Conservation (phyloP, 2,113 vertebrate genomes). For the Poeciliopsis retropinna region DNA sequence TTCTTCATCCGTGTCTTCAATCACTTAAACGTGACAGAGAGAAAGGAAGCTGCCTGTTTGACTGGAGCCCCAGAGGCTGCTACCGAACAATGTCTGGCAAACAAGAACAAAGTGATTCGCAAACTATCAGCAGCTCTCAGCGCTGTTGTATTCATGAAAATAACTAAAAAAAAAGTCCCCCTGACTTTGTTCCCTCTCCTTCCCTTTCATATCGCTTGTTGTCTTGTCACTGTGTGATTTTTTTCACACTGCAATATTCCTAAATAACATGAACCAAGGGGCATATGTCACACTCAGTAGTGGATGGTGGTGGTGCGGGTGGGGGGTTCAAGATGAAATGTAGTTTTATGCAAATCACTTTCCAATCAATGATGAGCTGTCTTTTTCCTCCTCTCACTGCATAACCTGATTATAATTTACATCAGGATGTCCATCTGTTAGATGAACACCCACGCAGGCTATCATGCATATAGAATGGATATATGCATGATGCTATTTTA, state of each 20-base stretch:
- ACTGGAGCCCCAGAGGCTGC: constrained; percentile 66
- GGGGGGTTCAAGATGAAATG: constrained; percentile 36
- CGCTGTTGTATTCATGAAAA: constrained; percentile 46
- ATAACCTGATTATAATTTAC: constrained; percentile 74
- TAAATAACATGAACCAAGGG: constrained; percentile 48
- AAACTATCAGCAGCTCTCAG: constrained; percentile 55
- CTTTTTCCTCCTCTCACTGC: constrained; percentile 48
- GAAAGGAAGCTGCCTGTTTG: constrained; percentile 53
- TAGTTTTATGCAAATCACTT: constrained; percentile 63
- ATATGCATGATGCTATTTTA: constrained; percentile 14
- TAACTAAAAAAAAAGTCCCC: constrained; percentile 41
- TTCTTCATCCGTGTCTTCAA: constrained; percentile 63
- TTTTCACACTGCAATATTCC: constrained; percentile 2
- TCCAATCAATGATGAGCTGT: constrained; percentile 58
- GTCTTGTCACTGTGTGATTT: constrained; percentile 39
- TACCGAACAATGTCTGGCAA: constrained; percentile 58
- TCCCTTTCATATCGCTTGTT: constrained; percentile 5
- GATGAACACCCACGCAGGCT: constrained; percentile 52
- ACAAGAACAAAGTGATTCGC: constrained; percentile 65
- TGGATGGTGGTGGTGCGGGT: constrained; percentile 1
- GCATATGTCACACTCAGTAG: constrained; percentile 34
- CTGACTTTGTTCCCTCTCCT: constrained; percentile 13
- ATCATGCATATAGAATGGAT: constrained; percentile 36
- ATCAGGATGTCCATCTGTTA: constrained; percentile 71
- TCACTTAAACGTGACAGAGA: constrained; percentile 68